Conservation (phyloP, 2,113 vertebrate species). For the Micromys minutus region DNA sequence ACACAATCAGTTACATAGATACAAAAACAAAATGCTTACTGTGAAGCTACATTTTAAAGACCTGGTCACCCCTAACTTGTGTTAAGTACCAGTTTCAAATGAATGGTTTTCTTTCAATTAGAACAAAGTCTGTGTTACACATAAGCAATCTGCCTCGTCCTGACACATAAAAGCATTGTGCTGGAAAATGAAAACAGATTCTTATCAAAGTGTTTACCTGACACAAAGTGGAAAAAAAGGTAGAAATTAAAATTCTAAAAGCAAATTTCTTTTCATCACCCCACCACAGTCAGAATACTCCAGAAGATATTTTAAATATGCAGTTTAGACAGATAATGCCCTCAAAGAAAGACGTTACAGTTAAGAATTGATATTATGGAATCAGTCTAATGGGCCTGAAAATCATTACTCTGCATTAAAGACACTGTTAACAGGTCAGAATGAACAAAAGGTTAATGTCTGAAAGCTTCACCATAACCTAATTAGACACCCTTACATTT, state of each 20-base stretch:
- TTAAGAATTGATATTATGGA: neutral
- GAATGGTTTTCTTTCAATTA: constrained; percentile 21
- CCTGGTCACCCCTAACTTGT: neutral
- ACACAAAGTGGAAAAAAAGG: constrained; percentile 10
- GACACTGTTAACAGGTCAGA: neutral
- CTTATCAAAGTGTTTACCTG: constrained; percentile 54
- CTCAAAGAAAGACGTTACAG: neutral
- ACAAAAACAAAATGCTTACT: constrained; percentile 39
- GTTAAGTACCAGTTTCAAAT: constrained; percentile 55
- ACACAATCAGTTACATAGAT: neutral
- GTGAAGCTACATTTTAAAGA: constrained; percentile 32
- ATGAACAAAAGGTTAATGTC: neutral
- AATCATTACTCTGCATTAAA: neutral
- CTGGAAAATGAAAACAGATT: constrained; percentile 29
- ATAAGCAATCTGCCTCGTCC: constrained; percentile 45
- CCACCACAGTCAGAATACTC: constrained; percentile 13
- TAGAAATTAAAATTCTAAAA: constrained; percentile 16
- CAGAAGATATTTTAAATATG: constrained; percentile 24
- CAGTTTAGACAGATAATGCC: neutral
- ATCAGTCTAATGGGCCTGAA: neutral
- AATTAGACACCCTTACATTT: neutral
- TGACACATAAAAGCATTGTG: constrained; percentile 36
- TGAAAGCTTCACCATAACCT: constrained; percentile 28
- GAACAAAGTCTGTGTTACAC: neutral
- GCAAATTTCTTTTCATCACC: constrained; percentile 21